Evolutionary conservation across 2,113 vertebrate genomes (phyloP), one percentile per base, ranked within the genome.

Genomic region (Hemichromis elongatus): DNA sequence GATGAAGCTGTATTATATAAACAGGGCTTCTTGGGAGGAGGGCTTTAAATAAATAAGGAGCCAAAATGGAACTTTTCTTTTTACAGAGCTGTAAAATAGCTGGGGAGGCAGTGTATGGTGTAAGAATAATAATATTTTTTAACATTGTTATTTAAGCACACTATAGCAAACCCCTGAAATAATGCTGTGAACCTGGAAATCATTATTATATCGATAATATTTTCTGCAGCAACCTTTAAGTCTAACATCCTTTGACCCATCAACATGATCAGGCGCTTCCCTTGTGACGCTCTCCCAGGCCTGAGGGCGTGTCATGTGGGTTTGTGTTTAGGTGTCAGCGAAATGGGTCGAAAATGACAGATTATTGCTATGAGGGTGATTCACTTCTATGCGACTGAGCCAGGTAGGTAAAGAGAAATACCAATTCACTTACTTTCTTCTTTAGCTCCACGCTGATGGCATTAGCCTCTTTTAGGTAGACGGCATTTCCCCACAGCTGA

Each of bases 391-490:
- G 3, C 10, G 28, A 30, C 45, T 83, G 9, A 33, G 6, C 30
- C 37, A 66, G 33, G 59, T 63, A 21, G 16, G 5, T 37, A n/a
- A 61, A 82, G 40, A 47, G 28, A 80, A 70, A 70, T 10, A 24
- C 4, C 1, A 18, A 13, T 70, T 80, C n/a, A 35, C 83, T 81
- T 95, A 99, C 99, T 97, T 98, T 99, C 90, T 99, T 99, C 96
- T 99, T 99, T 24, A 99, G 94, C 50, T 99, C 99, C 81, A 99
- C 99, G 3, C 99, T 99, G 94, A 99, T 98, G 33, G 99, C 99
- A 14, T 98, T 99, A 89, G 98, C 98, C 92, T 99, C 99, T 92
- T 99, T 99, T 83, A 99, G 95, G 89, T 99, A 99, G 0, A 99
- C 98, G 0, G 99, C 99, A 68, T 98, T 99, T 53, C 99, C 99